Evolutionary conservation across 2,113 vertebrate species (phyloP).

Genomic region (Leiothrix lutea): DNA sequence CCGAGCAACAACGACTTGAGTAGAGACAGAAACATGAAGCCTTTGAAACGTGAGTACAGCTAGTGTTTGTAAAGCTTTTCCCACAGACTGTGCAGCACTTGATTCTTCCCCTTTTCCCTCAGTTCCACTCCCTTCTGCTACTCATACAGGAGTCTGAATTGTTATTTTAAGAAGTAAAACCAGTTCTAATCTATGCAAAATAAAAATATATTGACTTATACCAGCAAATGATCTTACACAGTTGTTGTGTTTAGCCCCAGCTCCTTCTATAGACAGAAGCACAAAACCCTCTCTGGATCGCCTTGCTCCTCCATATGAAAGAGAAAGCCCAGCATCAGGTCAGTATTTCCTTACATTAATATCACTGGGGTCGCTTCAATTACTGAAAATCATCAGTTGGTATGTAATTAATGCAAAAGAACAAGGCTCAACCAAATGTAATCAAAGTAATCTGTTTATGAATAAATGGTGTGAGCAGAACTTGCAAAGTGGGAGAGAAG

Average conservation of each 20-base stretch:
- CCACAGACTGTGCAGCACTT: background rate
- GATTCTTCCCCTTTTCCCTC: background rate
- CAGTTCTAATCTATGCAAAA: background rate
- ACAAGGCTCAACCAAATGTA: background rate
- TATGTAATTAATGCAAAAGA: background rate
- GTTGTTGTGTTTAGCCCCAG: constrained; percentile 46
- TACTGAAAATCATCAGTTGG: background rate
- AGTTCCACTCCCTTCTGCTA: background rate
- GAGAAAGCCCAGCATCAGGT: constrained; percentile 68
- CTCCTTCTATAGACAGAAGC: constrained; percentile 82
- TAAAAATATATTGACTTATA: background rate
- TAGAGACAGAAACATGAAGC: constrained; percentile 59
- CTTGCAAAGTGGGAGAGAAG: background rate
- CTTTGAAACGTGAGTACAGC: constrained; percentile 65
- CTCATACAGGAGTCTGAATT: background rate
- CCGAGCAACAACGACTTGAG: constrained; percentile 58
- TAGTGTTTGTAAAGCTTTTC: background rate
- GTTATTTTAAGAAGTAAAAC: background rate
- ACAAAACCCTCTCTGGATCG: constrained; percentile 80
- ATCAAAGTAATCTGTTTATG: background rate
- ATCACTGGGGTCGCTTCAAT: background rate
- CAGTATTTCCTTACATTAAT: background rate
- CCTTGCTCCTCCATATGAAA: constrained; percentile 54
- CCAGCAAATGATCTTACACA: background rate
- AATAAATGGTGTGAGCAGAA: background rate